Percentiles rank a stretch among this genome's conserved stretches.
Evolutionary conservation across 2,888 invertebrate genomes (phyloP).

Genomic region (Anarsia innoxiella): DNA sequence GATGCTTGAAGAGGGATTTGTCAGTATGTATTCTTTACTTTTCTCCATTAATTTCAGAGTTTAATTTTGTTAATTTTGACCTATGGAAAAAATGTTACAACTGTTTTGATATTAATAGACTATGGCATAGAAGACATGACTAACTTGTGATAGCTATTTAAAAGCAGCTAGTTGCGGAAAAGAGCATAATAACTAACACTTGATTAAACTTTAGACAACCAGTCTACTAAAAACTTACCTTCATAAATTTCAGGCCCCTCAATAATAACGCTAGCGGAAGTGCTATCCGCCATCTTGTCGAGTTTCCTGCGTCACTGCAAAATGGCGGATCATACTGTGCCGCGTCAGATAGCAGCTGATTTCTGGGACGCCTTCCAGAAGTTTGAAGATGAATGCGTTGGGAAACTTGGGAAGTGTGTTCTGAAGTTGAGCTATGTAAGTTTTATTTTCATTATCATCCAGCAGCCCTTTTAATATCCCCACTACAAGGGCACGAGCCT

Average conservation of each 20-base stretch:
- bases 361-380: constrained; percentile 47
- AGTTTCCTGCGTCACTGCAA: constrained; percentile 52
- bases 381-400: constrained; percentile 47
- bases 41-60: not conserved
- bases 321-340: constrained; percentile 66
- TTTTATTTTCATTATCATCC: no score
- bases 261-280: constrained; percentile 48
- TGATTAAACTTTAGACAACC: no score
- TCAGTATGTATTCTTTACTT: constrained; percentile 42
- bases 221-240: no score
- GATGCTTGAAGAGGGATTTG: constrained; percentile 49
- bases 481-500: no score
- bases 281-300: constrained; percentile 54
- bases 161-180: no score
- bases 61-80: constrained; percentile 3
- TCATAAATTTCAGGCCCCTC: constrained; percentile 46
- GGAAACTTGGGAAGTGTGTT: constrained; percentile 46
- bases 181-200: no score
- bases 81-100: no score
- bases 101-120: no score
- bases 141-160: no score
- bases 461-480: no score
- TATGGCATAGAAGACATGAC: no score
- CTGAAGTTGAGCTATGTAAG: constrained; percentile 53
- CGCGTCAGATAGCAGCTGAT: constrained; percentile 51